A percentile compares a stretch with the other conserved stretches of the same genome.
Conservation (phyloP, 2,888 invertebrate genomes). For the Imbricaverruca yamaguchii region DNA sequence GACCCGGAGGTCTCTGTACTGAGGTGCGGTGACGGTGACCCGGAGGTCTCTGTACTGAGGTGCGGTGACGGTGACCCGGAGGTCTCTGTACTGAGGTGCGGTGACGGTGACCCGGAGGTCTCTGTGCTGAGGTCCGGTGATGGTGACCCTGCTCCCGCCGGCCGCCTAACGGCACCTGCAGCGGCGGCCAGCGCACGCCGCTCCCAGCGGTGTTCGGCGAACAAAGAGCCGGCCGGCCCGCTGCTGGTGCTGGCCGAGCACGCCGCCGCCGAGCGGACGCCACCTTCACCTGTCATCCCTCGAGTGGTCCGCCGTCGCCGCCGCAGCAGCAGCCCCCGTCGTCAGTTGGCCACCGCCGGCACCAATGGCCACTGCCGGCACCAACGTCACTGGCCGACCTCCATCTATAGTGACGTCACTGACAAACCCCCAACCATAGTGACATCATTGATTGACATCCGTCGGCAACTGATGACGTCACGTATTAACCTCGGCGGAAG, state of each 20-base stretch:
- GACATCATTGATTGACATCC: no score
- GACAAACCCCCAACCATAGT: no score
- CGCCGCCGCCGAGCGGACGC: background rate
- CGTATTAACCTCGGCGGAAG: no score
- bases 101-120: background rate
- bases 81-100: background rate
- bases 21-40: no score
- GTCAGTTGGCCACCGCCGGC: background rate
- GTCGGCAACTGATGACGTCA: no score
- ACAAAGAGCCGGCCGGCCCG: background rate
- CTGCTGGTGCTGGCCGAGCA: background rate
- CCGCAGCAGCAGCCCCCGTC: background rate
- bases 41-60: no score
- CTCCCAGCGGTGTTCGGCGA: background rate
- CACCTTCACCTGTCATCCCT: slow-evolving; percentile 1
- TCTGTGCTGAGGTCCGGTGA: background rate
- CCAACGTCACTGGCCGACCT: no score
- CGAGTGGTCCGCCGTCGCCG: no score
- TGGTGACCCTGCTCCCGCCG: background rate
- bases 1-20: no score
- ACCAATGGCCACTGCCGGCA: background rate
- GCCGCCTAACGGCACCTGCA: background rate
- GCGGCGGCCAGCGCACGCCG: no score
- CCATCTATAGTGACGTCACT: no score
- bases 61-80: background rate